Percentiles rank a stretch among this genome's conserved stretches.
Evolutionary conservation across 2,113 vertebrate genomes (phyloP).

Genomic region (Arenaria interpres): DNA sequence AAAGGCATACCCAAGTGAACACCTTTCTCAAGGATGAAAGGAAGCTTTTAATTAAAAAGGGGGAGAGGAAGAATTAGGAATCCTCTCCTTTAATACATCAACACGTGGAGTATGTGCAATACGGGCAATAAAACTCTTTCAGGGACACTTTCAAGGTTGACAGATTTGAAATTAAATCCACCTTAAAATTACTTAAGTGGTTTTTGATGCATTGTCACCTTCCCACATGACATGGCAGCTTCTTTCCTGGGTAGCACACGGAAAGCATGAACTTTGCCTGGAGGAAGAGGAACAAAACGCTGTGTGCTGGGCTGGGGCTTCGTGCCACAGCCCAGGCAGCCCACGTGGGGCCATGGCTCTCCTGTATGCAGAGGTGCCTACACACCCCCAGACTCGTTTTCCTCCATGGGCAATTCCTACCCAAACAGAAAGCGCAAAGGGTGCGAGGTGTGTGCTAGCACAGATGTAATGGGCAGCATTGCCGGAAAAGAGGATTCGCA

Average conservation of each 20-base stretch:
- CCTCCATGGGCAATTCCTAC: accelerated
- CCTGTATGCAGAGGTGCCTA: neutral
- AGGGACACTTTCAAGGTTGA: neutral
- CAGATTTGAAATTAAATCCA: neutral
- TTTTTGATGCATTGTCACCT: neutral
- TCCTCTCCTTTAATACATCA: neutral
- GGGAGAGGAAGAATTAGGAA: neutral
- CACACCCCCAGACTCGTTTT: neutral
- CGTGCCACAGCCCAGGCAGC: accelerated
- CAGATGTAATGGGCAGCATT: neutral
- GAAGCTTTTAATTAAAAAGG: neutral
- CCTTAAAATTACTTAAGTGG: neutral
- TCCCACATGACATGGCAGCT: neutral
- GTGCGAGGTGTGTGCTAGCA: neutral
- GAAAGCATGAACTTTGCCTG: neutral
- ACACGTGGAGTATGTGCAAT: neutral
- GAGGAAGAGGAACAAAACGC: neutral
- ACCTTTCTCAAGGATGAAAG: neutral
- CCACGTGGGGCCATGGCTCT: accelerated
- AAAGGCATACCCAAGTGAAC: neutral
- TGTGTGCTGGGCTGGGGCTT: neutral
- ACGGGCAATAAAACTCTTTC: neutral
- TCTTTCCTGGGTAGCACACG: neutral
- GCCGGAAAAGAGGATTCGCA: neutral
- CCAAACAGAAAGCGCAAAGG: neutral